Conservation (phyloP, 1,140 invertebrate species). For the Euglossa dilemma region DNA sequence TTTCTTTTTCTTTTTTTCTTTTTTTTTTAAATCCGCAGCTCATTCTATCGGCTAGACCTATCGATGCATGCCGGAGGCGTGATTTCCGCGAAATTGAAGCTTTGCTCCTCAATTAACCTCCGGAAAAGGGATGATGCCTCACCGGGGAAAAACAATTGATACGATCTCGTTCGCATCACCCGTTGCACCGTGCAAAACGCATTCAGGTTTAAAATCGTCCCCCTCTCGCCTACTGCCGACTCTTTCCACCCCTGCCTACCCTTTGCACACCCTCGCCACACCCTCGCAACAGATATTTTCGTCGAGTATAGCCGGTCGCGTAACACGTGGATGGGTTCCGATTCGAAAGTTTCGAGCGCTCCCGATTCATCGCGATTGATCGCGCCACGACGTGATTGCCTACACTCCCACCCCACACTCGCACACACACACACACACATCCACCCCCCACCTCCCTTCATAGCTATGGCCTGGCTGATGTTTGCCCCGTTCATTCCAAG, state of each 20-base stretch:
- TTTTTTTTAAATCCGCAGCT: conserved; percentile 10
- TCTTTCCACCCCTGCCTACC: conserved; percentile 28
- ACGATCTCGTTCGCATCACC: conserved; percentile 68
- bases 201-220: conserved; percentile 69
- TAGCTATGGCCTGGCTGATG: background rate
- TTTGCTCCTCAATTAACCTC: conserved; percentile 69
- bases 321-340: conserved; percentile 63
- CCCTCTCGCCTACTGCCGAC: conserved; percentile 1
- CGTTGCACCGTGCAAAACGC: conserved; percentile 63
- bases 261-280: conserved; percentile 53
- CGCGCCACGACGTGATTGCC: conserved; percentile 49
- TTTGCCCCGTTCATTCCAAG: conserved; percentile 8
- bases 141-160: conserved; percentile 72
- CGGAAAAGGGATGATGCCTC: conserved; percentile 62
- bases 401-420: background rate
- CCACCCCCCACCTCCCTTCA: too few species aligned
- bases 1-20: background rate
- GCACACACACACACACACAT: too few species aligned
- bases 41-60: conserved; percentile 29
- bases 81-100: conserved; percentile 66
- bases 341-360: conserved; percentile 57
- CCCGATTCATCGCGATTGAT: conserved; percentile 66
- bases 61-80: conserved; percentile 46
- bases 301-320: conserved; percentile 39
- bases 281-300: conserved; percentile 52